Percentiles rank a stretch among this genome's conserved stretches.
Evolutionary conservation across 2,113 vertebrate genomes (phyloP).

Genomic region (Aramus guarauna): DNA sequence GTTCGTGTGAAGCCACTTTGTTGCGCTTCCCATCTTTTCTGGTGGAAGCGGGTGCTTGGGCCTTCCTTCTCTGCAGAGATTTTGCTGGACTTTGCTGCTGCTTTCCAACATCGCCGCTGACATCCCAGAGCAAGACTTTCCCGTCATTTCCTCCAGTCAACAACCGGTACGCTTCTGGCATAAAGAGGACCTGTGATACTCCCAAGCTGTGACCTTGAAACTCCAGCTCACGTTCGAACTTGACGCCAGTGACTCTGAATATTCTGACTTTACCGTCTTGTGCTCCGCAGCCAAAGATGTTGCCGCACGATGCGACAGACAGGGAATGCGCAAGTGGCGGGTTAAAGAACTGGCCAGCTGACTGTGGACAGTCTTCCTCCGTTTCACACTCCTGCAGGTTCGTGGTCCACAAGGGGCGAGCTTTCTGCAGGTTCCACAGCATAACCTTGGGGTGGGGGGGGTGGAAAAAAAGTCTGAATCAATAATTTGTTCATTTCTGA

Average conservation of each 20-base stretch:
- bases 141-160: constrained; percentile 91
- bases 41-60: constrained; percentile 50
- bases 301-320: constrained; percentile 85
- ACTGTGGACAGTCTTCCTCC: constrained; percentile 69
- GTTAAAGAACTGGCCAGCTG: constrained; percentile 86
- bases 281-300: constrained; percentile 86
- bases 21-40: constrained; percentile 49
- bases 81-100: constrained; percentile 69
- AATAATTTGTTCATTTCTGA: background rate
- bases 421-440: constrained; percentile 93
- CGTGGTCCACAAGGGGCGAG: constrained; percentile 85
- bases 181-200: constrained; percentile 88
- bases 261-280: constrained; percentile 88
- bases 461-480: background rate
- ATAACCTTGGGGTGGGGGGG: constrained; percentile 79
- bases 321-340: constrained; percentile 89
- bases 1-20: background rate
- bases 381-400: constrained; percentile 82
- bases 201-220: constrained; percentile 86
- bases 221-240: constrained; percentile 78
- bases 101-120: constrained; percentile 72
- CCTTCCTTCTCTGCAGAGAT: constrained; percentile 71
- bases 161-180: constrained; percentile 83
- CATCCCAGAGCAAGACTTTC: constrained; percentile 88
- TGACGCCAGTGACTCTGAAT: constrained; percentile 81